These are phyloP conservation scores for Eupleurogrammus muticus DNA, from an alignment of 2,797 vertebrate genomes.

Conservation along the genomic window DNA sequence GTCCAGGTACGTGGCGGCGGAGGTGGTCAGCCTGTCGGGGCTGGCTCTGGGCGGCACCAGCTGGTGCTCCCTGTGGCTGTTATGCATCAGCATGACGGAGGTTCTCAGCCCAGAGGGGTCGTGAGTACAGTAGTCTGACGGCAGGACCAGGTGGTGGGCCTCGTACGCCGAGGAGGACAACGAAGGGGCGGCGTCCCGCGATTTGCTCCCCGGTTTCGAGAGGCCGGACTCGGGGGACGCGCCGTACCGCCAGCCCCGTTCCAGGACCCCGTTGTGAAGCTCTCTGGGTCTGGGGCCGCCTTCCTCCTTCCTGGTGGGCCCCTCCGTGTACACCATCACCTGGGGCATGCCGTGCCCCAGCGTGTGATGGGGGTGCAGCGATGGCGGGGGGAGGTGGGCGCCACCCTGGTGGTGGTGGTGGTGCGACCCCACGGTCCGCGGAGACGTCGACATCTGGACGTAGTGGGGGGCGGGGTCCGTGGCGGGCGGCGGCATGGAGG, in stretches of 20 bases:
- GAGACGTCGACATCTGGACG: constrained; percentile 88
- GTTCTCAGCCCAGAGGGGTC: constrained; percentile 89
- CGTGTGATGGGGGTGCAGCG: constrained; percentile 89
- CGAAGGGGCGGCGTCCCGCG: constrained; percentile 52
- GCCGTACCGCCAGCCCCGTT: constrained; percentile 88
- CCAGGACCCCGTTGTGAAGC: constrained; percentile 93
- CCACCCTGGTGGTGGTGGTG: constrained; percentile 81
- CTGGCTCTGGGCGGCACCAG: constrained; percentile 78
- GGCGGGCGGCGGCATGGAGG: constrained; percentile 85
- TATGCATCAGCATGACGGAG: constrained; percentile 94
- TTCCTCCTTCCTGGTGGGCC: constrained; percentile 89
- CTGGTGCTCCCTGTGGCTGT: constrained; percentile 89
- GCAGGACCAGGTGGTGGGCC: constrained; percentile 89
- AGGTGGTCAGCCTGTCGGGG: constrained; percentile 86
- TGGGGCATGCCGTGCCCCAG: constrained; percentile 90
- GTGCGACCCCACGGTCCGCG: constrained; percentile 87
- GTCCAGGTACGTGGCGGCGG: constrained; percentile 82
- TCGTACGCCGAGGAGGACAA: constrained; percentile 84
- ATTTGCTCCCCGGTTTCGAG: constrained; percentile 78
- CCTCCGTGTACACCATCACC: constrained; percentile 90
- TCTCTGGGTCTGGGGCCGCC: constrained; percentile 83
- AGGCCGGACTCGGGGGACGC: constrained; percentile 58
- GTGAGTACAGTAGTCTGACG: constrained; percentile 87
- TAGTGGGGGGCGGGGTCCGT: constrained; percentile 86
- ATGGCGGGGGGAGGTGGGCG: constrained; percentile 81